Conservation (phyloP, 2,888 invertebrate species). For the Drosophila multiciliata region DNA sequence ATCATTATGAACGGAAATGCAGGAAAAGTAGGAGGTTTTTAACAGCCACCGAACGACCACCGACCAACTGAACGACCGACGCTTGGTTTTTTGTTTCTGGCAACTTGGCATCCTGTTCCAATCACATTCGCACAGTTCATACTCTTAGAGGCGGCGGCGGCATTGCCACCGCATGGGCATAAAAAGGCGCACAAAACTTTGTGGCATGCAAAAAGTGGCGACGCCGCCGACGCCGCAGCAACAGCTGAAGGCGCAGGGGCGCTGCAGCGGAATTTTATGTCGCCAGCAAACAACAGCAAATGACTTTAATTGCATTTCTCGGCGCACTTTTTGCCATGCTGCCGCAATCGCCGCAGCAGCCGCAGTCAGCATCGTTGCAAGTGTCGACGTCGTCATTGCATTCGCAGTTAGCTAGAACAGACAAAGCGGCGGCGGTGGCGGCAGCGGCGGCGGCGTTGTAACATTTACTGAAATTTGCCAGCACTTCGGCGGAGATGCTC, state of each 20-base stretch:
- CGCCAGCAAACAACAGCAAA: conserved; percentile 81
- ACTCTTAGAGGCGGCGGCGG: conserved; percentile 62
- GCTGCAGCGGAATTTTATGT: conserved; percentile 76
- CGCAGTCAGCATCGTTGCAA: conserved; percentile 14
- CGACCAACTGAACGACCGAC: conserved; percentile 39
- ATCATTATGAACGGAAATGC: conserved; percentile 81
- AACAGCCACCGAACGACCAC: conserved; percentile 74
- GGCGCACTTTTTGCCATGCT: conserved; percentile 67
- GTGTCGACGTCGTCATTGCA: conserved; percentile 4
- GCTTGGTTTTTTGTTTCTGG: conserved; percentile 53
- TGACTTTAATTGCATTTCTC: conserved; percentile 84
- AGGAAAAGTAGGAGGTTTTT: conserved; percentile 82
- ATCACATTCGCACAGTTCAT: conserved; percentile 70
- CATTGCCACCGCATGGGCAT: conserved; percentile 59
- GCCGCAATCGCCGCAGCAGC: conserved; percentile 17
- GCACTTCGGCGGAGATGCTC: conserved; percentile 32
- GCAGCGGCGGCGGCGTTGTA: conserved; percentile 29
- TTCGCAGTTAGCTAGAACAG: conserved; percentile 56
- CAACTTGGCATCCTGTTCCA: conserved; percentile 66
- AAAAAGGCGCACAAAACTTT: conserved; percentile 76
- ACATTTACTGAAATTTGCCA: conserved; percentile 56
- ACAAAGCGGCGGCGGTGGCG: conserved; percentile 64
- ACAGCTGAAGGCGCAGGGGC: conserved; percentile 39
- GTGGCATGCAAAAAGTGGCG: conserved; percentile 81
- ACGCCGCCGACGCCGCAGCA: conserved; percentile 67